phyloP scores from a whole-genome alignment of 2,113 vertebrate species.

The Sitta europaea region DNA sequence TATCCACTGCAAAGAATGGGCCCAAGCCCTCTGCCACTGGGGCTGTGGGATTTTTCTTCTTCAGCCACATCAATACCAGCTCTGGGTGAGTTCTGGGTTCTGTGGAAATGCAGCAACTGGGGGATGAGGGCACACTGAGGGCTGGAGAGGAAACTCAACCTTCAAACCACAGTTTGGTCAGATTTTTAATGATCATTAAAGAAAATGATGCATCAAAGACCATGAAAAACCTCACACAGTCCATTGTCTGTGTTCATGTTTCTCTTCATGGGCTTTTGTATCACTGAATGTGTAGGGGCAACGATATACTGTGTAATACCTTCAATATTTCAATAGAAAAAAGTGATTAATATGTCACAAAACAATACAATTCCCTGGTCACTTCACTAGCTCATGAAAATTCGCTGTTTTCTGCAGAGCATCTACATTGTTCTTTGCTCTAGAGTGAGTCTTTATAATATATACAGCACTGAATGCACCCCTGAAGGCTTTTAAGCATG shows the following conservation, averaged over 20 bases:
- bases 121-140: accelerated
- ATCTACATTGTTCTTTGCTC: not conserved
- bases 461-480: not conserved
- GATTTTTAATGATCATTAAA: accelerated
- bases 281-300: not conserved
- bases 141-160: not conserved
- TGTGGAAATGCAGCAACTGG: not conserved
- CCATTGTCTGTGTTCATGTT: not conserved
- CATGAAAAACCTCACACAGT: not conserved
- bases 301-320: not conserved
- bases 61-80: not conserved
- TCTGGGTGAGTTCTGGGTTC: not conserved
- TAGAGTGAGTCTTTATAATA: not conserved
- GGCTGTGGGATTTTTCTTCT: not conserved
- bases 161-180: not conserved
- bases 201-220: not conserved
- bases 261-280: not conserved
- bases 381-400: not conserved
- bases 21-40: not conserved
- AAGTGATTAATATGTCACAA: not conserved
- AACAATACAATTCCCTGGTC: not conserved
- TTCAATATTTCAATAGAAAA: not conserved
- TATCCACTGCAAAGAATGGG: not conserved
- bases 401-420: not conserved
- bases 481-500: not conserved